These are phyloP conservation scores for Trogon melanurus DNA, from an alignment of 2,113 vertebrate genomes.

Conservation along the genomic window DNA sequence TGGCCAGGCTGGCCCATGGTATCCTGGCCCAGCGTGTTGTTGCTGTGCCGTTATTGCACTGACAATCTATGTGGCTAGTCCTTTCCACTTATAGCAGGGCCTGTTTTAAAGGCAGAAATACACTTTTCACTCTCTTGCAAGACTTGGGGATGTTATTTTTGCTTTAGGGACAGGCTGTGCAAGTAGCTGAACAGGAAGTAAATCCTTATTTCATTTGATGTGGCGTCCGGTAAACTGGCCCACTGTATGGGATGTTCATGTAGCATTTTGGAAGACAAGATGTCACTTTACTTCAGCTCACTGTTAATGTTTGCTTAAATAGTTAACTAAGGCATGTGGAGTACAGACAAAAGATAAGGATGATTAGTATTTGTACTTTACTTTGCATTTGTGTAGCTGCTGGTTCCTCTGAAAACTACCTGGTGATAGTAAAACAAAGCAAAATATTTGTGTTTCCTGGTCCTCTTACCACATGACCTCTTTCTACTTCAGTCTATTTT, in stretches of 20 bases:
- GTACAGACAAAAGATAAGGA: neutral
- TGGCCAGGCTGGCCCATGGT: neutral
- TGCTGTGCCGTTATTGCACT: neutral
- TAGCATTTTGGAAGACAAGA: neutral
- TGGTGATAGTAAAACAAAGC: neutral
- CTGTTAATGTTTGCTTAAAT: conserved; percentile 2
- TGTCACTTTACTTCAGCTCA: neutral
- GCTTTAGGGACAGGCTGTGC: neutral
- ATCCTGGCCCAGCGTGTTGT: neutral
- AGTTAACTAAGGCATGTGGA: neutral
- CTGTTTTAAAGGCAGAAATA: neutral
- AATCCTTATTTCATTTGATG: neutral
- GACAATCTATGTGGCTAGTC: neutral
- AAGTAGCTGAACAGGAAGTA: neutral
- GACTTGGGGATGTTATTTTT: neutral
- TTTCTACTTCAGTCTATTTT: neutral
- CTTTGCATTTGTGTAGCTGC: neutral
- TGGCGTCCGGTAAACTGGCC: neutral
- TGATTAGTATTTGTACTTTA: neutral
- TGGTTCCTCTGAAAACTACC: neutral
- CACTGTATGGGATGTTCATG: neutral
- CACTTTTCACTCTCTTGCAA: neutral
- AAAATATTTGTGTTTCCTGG: neutral
- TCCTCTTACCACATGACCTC: neutral
- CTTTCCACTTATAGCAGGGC: neutral